phyloP scores from a whole-genome alignment of 2,113 vertebrate species.

The Carassius gibelio region DNA sequence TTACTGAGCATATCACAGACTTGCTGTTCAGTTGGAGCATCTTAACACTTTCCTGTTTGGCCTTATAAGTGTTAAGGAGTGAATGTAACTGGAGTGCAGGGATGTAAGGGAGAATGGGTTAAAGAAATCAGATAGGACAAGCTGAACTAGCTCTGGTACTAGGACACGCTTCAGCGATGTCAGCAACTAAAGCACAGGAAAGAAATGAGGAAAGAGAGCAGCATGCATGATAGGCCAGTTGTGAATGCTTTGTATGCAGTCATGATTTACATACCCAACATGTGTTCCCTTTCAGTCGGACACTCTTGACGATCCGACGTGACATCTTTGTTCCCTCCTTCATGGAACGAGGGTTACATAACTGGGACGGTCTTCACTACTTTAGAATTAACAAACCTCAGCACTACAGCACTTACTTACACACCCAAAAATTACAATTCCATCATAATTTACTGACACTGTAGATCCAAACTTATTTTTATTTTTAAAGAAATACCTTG shows the following conservation, averaged over 20 bases:
- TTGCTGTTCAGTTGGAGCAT: background rate
- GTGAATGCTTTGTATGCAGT: background rate
- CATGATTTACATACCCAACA: background rate
- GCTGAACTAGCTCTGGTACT: background rate
- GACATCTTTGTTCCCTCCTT: too few species aligned
- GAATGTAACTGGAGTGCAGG: background rate
- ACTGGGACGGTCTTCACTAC: background rate
- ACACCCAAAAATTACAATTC: background rate
- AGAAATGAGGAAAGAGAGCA: slow-evolving; percentile 12
- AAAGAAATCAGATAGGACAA: slow-evolving; percentile 13
- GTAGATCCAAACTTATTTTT: too few species aligned
- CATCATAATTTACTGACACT: background rate
- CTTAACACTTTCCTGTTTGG: slow-evolving; percentile 7
- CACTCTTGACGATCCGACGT: too few species aligned
- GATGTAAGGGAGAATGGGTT: background rate
- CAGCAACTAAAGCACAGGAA: slow-evolving; percentile 33
- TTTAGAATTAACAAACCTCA: slow-evolving; percentile 3
- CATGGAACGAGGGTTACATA: too few species aligned
- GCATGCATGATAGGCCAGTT: background rate
- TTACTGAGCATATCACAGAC: background rate
- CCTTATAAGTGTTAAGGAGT: background rate
- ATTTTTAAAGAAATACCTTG: too few species aligned
- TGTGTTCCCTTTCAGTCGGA: too few species aligned
- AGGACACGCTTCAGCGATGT: background rate
- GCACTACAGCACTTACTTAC: background rate